phyloP scores from a whole-genome alignment of 2,888 invertebrate species.

The Ormyrus pomaceus region DNA sequence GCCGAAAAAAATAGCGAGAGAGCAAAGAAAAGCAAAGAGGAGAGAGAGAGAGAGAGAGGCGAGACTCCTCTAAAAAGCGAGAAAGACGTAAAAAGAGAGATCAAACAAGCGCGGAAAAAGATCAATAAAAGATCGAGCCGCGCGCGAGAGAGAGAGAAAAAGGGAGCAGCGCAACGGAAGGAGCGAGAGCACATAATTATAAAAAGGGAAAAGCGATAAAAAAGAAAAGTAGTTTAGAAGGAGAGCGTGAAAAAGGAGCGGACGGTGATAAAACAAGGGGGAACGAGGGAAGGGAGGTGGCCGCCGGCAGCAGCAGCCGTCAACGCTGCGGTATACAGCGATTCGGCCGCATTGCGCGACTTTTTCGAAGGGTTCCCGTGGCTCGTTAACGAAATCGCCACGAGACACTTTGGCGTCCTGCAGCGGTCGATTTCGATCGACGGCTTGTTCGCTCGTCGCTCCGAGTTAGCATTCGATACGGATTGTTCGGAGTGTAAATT shows the following conservation, averaged over 20 bases:
- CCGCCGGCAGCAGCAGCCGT: slow-evolving; percentile 54
- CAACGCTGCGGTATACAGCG: slow-evolving; percentile 63
- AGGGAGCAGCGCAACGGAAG: neutral
- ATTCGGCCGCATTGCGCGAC: slow-evolving; percentile 54
- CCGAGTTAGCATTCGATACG: too few species aligned
- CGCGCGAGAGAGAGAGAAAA: neutral
- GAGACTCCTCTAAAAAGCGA: neutral
- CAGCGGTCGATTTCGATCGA: too few species aligned
- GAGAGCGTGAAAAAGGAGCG: neutral
- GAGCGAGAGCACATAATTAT: neutral
- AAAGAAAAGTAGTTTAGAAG: neutral
- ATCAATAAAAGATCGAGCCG: too few species aligned
- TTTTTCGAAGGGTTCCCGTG: slow-evolving; percentile 32
- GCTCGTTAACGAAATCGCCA: too few species aligned
- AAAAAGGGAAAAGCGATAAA: slow-evolving; percentile 7
- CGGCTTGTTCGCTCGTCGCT: too few species aligned
- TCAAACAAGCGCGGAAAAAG: too few species aligned
- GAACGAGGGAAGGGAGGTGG: neutral
- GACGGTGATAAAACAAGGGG: neutral
- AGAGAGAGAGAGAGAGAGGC: neutral
- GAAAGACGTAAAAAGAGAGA: too few species aligned
- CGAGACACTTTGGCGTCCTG: too few species aligned
- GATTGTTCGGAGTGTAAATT: too few species aligned
- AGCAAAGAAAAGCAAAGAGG: neutral
- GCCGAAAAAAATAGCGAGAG: neutral